Conservation (phyloP, 2,113 vertebrate genomes). For the Beaufortia kweichowensis region DNA sequence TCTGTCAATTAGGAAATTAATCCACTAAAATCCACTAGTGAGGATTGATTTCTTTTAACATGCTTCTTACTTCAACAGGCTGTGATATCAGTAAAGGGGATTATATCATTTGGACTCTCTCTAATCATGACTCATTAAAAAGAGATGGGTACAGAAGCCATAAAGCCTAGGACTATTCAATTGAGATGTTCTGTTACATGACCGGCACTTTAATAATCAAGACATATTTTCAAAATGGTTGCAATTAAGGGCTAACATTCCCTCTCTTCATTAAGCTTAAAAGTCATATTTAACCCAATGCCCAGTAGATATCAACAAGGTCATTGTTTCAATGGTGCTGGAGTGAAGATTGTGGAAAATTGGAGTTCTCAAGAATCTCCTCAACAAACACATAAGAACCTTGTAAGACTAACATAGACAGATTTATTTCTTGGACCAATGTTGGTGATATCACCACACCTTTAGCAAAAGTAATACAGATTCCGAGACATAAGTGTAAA, state of each 20-base stretch:
- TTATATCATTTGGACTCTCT: neutral
- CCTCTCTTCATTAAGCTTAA: constrained; percentile 8
- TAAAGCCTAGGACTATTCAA: neutral
- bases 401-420: neutral
- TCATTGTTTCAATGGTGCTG: neutral
- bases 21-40: neutral
- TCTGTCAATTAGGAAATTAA: constrained; percentile 5
- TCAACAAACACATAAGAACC: neutral
- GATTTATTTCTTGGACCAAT: neutral
- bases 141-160: neutral
- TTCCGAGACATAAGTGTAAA: neutral
- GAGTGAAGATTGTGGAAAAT: neutral
- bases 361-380: neutral
- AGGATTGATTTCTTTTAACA: neutral
- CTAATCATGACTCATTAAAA: constrained; percentile 22
- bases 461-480: neutral
- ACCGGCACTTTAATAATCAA: neutral
- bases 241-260: constrained; percentile 2
- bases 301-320: constrained; percentile 10
- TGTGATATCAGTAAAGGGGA: neutral
- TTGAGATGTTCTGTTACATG: constrained; percentile 10
- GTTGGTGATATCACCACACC: no score
- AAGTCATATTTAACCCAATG: constrained; percentile 2
- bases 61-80: neutral
- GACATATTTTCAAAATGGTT: neutral